phyloP scores from a whole-genome alignment of 2,113 vertebrate genomes.

The Chloropsis hardwickii region DNA sequence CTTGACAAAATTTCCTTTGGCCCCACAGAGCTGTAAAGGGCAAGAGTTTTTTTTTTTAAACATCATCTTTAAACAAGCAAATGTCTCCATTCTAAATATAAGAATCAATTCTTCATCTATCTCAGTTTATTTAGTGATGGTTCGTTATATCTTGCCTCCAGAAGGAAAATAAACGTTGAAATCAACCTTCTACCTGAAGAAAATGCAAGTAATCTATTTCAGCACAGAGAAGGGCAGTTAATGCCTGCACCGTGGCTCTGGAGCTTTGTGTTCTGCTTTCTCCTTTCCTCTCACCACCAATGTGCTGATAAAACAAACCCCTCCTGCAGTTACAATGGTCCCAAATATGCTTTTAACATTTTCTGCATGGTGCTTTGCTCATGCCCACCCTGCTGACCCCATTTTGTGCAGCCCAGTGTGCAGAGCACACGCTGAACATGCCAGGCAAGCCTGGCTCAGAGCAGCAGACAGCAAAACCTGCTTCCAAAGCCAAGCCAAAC shows the following conservation, averaged over 20 bases:
- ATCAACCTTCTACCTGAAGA: neutral
- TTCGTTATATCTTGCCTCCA: neutral
- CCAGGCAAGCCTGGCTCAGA: constrained; percentile 1
- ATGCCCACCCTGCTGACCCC: neutral
- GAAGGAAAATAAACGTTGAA: neutral
- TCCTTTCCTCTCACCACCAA: neutral
- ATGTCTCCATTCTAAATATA: neutral
- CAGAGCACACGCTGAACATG: neutral
- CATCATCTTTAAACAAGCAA: neutral
- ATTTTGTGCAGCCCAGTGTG: neutral
- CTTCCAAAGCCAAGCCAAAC: neutral
- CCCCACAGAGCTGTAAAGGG: neutral
- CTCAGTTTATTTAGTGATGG: neutral
- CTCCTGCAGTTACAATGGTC: neutral
- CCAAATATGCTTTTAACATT: neutral
- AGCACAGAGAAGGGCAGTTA: neutral
- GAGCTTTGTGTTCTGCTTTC: neutral
- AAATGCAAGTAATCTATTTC: neutral
- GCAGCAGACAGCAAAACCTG: neutral
- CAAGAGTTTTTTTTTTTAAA: neutral
- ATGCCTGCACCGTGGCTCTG: neutral
- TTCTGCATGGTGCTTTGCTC: neutral
- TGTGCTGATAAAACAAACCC: neutral
- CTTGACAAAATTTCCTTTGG: neutral
- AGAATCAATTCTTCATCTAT: neutral